Evolutionary conservation across 2,888 invertebrate species (phyloP), one percentile per base, ranked within the genome.

Genomic region (Patella ulyssiponensis): DNA sequence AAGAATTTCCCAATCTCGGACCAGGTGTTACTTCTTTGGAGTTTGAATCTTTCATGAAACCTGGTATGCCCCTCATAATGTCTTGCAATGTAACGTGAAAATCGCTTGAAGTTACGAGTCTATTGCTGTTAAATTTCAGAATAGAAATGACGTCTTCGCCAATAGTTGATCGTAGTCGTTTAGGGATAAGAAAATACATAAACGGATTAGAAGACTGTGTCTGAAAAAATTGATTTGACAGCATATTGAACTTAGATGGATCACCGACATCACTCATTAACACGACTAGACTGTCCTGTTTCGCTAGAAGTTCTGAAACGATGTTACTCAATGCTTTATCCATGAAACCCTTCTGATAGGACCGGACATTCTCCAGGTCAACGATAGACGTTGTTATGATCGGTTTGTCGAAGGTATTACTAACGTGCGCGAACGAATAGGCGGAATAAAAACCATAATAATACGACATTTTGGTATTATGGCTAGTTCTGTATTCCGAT

Each of bases 151-250:
- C n/a, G 23, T 64, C 64, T 20, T 64, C 64, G 23, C 64, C 64
- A 9, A 64, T 20, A 12, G 20, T 64, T 20, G 23, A 64, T 64
- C 64, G n/a, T 9, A 64, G 64, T 64, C 64, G 64, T 12, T 51
- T 53, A 3, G 77, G 20, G 33, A 74, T 64, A 52, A 77, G n/a
- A 15, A 77, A 9, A 23, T 14, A n/a, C 15, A 75, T n/a, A 17
- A 71, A 64, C 12, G 77, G 77, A 51, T 77, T 77, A n/a, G 74
- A 74, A 20, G 71, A 64, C 52, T 75, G 74, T 5, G 71, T 56
- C 56, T 77, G 77, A n/a, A 77, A 53, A 15, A 52, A 64, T 3
- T 58, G 52, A 20, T 54, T 74, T 17, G 53, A 69, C 23, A 74
- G 69, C 15, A 77, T 64, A 12, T 71, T 56, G n/a, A 77, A 51